Base-by-base conservation (phyloP, 30 jellyfish, hydroid and myxozoan genomes). In the Cassiopea xamachana region DNA sequence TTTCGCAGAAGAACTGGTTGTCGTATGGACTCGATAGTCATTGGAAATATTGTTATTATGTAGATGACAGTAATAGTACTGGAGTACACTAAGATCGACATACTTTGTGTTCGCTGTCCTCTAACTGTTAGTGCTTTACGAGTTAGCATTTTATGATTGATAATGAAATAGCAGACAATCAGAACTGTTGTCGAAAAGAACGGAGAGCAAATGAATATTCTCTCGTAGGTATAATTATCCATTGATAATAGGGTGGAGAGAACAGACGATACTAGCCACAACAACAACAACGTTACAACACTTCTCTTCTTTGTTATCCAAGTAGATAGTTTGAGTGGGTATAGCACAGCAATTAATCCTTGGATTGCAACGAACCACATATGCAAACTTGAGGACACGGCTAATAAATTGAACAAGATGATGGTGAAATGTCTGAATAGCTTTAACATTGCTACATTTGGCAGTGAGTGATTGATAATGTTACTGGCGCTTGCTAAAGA, bases 311-410 rank as follows among this genome's bases (percentile, higher is more conserved):
- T 44, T 46, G 60, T 75, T 13, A 75, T 45, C 69, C 16, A 75
- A 6, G 64, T 44, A 6, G 69, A 17, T 16, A 39, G 46, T 46
- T 46, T 75, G 3, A 39, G 60, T 7, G 84, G 84, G 3, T 46
- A 45, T 3, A 46, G 47, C 17, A 75, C 84, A 75, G 84, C 84
- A 43, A 75, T 45, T 39, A 75, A 69, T 27, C 84, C 46, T 75
- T 75, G 84, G 1, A 75, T 39, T 16, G 84, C 84, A 59, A 75
- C 46, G 68, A 75, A 75, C 1, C 43, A 16, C 19, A 75, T 39
- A 8, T 75, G 84, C 18, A 75, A 13, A 1, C 69, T 69, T 6
- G 84, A 43, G 14, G 69, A 39, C 69, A 58, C 13, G 7, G 69
- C 69, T 13, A 13, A 58, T 58, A 13, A 7, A 58, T 58, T 5